Conservation (phyloP, 1,140 invertebrate species). For the Drosophila micromelanica region DNA sequence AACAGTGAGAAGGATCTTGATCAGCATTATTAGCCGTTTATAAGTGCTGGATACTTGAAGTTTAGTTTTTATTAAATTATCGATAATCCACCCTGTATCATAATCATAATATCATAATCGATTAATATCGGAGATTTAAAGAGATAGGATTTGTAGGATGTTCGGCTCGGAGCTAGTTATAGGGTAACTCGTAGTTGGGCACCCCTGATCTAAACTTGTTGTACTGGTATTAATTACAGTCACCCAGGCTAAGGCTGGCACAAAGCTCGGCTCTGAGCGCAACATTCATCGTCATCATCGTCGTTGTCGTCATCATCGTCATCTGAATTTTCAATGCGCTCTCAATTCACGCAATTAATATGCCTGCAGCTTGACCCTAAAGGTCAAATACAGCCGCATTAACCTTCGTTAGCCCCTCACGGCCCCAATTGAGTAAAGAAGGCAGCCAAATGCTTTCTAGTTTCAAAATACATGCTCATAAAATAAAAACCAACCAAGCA, state of each 20-base stretch:
- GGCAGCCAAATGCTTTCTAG: conserved; percentile 40
- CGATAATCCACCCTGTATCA: too few relatives aligned
- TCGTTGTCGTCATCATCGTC: background rate
- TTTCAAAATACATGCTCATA: conserved; percentile 45
- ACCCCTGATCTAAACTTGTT: background rate
- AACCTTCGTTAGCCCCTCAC: conserved; percentile 79
- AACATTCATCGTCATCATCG: conserved; percentile 12
- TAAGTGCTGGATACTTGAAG: too few relatives aligned
- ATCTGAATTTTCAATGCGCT: conserved; percentile 14
- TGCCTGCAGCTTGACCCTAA: conserved; percentile 73
- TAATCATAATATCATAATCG: too few relatives aligned
- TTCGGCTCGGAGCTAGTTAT: background rate
- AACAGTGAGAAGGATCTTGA: too few relatives aligned
- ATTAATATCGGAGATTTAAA: too few relatives aligned
- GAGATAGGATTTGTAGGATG: too few relatives aligned
- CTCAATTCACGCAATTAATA: conserved; percentile 74
- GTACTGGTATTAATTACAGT: conserved; percentile 64
- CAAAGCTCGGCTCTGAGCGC: background rate
- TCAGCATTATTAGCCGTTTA: too few relatives aligned
- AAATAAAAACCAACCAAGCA: conserved; percentile 34
- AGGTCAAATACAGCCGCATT: conserved; percentile 81
- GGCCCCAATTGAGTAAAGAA: conserved; percentile 51
- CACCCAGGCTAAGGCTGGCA: conserved; percentile 4
- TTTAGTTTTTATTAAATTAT: too few relatives aligned
- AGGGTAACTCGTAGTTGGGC: too few relatives aligned